Conservation (phyloP, 2,113 vertebrate genomes). For the Mormyrus lacerda region DNA sequence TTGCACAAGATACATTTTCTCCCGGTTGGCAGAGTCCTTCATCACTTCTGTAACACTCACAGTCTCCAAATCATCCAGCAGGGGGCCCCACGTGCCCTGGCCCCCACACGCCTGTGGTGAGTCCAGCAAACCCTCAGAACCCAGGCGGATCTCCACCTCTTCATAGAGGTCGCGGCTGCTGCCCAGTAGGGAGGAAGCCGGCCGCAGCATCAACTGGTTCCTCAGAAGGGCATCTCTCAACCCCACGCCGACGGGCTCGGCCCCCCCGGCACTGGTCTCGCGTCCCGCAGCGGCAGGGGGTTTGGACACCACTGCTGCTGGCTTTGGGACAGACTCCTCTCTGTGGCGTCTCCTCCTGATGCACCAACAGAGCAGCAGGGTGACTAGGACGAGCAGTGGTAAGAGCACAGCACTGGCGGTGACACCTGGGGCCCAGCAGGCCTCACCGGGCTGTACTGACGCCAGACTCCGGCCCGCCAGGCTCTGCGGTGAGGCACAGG, state of each 20-base stretch:
- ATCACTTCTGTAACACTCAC: slow-evolving; percentile 76
- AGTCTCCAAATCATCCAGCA: slow-evolving; percentile 52
- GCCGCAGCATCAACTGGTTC: slow-evolving; percentile 62
- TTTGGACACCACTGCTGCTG: slow-evolving; percentile 41
- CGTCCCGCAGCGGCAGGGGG: slow-evolving; percentile 9
- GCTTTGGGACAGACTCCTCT: slow-evolving; percentile 49
- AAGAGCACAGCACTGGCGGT: slow-evolving; percentile 72
- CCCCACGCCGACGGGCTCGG: not conserved
- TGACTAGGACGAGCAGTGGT: slow-evolving; percentile 59
- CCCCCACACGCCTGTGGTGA: slow-evolving; percentile 21
- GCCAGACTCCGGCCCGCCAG: slow-evolving; percentile 42
- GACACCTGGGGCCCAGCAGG: slow-evolving; percentile 59
- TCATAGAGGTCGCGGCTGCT: slow-evolving; percentile 72
- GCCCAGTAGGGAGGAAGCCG: slow-evolving; percentile 50
- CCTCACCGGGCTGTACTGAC: slow-evolving; percentile 46
- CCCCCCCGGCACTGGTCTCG: slow-evolving; percentile 24
- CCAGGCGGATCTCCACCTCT: slow-evolving; percentile 71
- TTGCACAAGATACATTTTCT: slow-evolving; percentile 79
- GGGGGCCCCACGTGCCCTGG: slow-evolving; percentile 21
- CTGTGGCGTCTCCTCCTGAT: slow-evolving; percentile 63
- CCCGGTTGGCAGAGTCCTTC: slow-evolving; percentile 74
- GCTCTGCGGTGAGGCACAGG: slow-evolving; percentile 56
- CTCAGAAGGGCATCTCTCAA: slow-evolving; percentile 54
- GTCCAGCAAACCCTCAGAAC: slow-evolving; percentile 55
- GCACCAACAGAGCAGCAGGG: slow-evolving; percentile 66